phyloP scores from a whole-genome alignment of 2,797 vertebrate species.

The Hydrocynus forskahlii region DNA sequence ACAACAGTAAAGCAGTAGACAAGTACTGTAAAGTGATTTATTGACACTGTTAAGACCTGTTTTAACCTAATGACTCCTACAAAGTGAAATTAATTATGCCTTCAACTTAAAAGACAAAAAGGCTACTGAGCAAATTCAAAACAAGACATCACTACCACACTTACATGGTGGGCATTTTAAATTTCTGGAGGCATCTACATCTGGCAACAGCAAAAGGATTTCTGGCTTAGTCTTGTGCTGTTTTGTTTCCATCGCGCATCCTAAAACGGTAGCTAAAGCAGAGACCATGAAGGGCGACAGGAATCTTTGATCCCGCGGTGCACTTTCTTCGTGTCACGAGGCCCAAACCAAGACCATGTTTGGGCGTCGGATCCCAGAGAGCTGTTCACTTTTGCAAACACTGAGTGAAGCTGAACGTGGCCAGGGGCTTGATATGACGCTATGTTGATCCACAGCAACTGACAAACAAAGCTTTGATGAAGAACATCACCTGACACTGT shows the following conservation, averaged over 20 bases:
- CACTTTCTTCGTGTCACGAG: slow-evolving; percentile 33
- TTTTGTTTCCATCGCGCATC: background rate
- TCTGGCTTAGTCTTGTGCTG: background rate
- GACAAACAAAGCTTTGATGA: slow-evolving; percentile 46
- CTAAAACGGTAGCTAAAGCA: slow-evolving; percentile 30
- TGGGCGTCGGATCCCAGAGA: slow-evolving; percentile 37
- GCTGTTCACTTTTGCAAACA: slow-evolving; percentile 38
- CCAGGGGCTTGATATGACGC: slow-evolving; percentile 37
- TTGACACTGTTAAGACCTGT: background rate
- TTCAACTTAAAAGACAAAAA: background rate
- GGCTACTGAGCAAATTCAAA: background rate
- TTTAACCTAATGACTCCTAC: background rate
- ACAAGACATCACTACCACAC: background rate
- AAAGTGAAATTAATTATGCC: background rate
- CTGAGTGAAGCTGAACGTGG: slow-evolving; percentile 20
- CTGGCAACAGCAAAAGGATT: background rate
- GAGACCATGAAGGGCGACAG: background rate
- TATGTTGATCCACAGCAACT: slow-evolving; percentile 37
- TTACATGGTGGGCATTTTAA: background rate
- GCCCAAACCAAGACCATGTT: slow-evolving; percentile 54
- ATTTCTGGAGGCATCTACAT: background rate
- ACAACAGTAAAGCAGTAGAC: background rate
- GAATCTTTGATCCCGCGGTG: slow-evolving; percentile 42
- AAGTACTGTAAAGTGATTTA: slow-evolving; percentile 1
- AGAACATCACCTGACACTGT: slow-evolving; percentile 14